Evolutionary conservation across 2,113 vertebrate genomes (phyloP), one percentile per base, ranked within the genome.

Genomic region (Bagarius yarrelli): DNA sequence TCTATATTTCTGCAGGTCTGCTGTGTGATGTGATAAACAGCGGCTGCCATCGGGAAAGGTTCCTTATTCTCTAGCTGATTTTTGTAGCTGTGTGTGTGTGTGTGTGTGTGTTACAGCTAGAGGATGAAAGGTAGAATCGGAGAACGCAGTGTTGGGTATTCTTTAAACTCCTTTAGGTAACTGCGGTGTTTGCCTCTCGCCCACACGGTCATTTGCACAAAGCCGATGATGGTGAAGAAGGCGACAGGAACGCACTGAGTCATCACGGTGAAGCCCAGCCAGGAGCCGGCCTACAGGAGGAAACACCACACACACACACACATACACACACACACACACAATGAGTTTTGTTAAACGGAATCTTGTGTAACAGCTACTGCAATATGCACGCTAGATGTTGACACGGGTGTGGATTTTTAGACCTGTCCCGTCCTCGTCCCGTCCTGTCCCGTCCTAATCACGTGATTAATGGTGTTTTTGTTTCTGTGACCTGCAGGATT

Each of bases 171-270:
- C 87, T 95, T 96, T 73, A 95, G 87, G 90, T 98, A 98, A 90
- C 94, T 91, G 84, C 94, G 94, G 84, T 98, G 96, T 87, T 98
- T 98, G 76, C 95, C 95, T 86, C 93, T 94, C 86, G 96, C 96
- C 95, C 96, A 97, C 87, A 97, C 94, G 2, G 94, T 94, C 96
- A 98, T 97, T 90, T 96, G 95, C 83, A 94, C 89, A 84, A 98
- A 97, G 85, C 94, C 95, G 86, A 96, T 95, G 25, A 95, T 76
- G 8, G 94, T 94, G 89, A 98, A 97, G 85, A 96, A 94, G 36
- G 95, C 95, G 86, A 97, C 96, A n/a, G 95, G 95, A 57, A 97
- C 90, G 85, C 95, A 97, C 89, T 97, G 96, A 8, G 95, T 97
- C 95, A 97, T 96, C 89, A 96, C 91, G 3, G 95, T 94, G 86